Base-by-base conservation (phyloP, 2,888 invertebrate species). In the Entomobrya proxima region DNA sequence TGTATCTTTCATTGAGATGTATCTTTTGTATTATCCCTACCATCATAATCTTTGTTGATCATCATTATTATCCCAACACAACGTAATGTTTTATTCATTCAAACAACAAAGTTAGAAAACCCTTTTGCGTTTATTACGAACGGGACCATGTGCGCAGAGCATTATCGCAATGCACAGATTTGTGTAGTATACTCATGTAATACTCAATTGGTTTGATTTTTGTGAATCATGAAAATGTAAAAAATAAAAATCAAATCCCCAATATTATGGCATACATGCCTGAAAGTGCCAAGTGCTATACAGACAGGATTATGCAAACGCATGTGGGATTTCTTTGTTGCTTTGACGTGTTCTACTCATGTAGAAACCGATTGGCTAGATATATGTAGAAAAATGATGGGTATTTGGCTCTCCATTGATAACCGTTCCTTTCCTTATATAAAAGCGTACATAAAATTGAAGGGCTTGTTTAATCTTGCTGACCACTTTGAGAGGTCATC, bases 191-290 rank as follows among this genome's bases (percentile, higher is more conserved):
- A 55, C 32, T 30, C 27, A 27, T n/a, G 47, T 13, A 72, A 72
- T 72, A 40, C 21, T 67, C 21, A 52, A 72, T 72, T 27, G 7
- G 27, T 9, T 30, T 7, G 27, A 27, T 58, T 61, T 52, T 61
- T 58, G 27, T 74, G 74, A 81, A 81, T 74, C 72, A 74, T 74
- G 74, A 74, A 61, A 47, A 58, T 80, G 72, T 40, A 21, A 67
- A 50, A 44, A 67, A 52, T 32, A 27, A 81, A 18, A 81, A 74
- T 50, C 50, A 78, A 44, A 67, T 32, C n/a, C n/a, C 40, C 40
- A 78, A 67, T 13, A 24, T 27, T 30, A 61, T 55, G 44, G 47
- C 15, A 24, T n/a, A 72, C 24, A 74, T 44, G 27, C 15, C 27
- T n/a, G n/a, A n/a, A n/a, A n/a, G n/a, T n/a, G n/a, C n/a, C n/a